A percentile compares a stretch with the other conserved stretches of the same genome.
Conservation (phyloP, 2,797 vertebrate genomes). For the Malurus splendens region DNA sequence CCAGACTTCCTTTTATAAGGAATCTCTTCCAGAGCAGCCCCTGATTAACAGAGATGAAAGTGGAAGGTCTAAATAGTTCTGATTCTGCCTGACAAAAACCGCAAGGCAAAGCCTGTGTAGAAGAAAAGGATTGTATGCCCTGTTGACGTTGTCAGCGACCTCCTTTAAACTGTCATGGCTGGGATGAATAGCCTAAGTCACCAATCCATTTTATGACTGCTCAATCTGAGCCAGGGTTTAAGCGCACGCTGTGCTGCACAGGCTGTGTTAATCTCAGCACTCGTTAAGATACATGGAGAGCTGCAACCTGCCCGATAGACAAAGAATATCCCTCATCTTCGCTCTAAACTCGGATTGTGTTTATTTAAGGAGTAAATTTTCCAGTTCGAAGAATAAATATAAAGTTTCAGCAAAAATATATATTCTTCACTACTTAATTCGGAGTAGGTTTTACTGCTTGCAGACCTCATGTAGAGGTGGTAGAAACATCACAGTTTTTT, state of each 20-base stretch:
- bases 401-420: neutral
- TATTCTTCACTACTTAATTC: neutral
- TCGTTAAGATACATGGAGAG: neutral
- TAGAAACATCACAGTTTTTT: neutral
- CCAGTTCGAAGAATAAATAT: neutral
- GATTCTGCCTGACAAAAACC: neutral
- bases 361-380: neutral
- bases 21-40: neutral
- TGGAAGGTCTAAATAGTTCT: neutral
- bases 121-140: neutral
- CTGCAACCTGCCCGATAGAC: neutral
- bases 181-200: constrained; percentile 47
- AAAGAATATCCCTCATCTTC: neutral
- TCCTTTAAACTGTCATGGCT: constrained; percentile 24
- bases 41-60: neutral
- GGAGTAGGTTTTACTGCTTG: neutral
- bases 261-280: neutral
- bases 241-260: neutral
- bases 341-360: rapidly evolving
- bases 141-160: constrained; percentile 14
- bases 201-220: constrained; percentile 49
- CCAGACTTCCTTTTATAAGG: neutral
- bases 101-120: neutral
- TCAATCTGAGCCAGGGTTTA: constrained; percentile 50
- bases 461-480: neutral